These are phyloP conservation scores for Pseudomyrmex gracilis DNA, from an alignment of 1,140 invertebrate species.

Conservation along the genomic window DNA sequence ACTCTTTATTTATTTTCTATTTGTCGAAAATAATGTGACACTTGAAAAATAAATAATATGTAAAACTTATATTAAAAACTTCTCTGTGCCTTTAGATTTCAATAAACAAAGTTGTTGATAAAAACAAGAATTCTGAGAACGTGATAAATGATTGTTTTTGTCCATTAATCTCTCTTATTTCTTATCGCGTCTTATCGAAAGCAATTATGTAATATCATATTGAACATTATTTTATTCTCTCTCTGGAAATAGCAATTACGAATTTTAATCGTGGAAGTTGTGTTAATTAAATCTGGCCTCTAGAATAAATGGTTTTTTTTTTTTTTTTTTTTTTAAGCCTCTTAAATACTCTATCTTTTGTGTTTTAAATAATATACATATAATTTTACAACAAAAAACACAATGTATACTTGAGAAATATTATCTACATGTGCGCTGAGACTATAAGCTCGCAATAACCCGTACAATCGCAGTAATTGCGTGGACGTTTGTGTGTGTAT, in stretches of 20 bases:
- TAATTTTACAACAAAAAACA: background rate
- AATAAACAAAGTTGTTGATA: background rate
- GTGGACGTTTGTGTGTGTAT: background rate
- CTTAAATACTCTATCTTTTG: background rate
- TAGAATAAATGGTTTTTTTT: background rate
- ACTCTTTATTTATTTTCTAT: slow-evolving; percentile 18
- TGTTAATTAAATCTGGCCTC: background rate
- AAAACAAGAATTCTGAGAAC: background rate
- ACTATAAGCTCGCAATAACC: background rate
- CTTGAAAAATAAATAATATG: slow-evolving; percentile 28
- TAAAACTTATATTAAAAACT: slow-evolving; percentile 15
- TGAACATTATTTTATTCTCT: background rate
- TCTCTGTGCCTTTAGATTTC: background rate
- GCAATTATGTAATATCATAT: background rate
- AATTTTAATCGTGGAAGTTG: background rate
- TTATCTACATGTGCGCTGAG: background rate
- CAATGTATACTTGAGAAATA: background rate
- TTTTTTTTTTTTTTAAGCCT: background rate
- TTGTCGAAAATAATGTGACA: background rate
- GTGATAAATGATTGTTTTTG: background rate
- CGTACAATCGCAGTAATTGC: background rate
- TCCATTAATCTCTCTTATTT: background rate
- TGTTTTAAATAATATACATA: slow-evolving; percentile 4
- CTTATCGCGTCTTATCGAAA: background rate
- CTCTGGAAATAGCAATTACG: background rate